phyloP scores from a whole-genome alignment of 1,140 invertebrate genomes.

The Archegozetes longisetosus region DNA sequence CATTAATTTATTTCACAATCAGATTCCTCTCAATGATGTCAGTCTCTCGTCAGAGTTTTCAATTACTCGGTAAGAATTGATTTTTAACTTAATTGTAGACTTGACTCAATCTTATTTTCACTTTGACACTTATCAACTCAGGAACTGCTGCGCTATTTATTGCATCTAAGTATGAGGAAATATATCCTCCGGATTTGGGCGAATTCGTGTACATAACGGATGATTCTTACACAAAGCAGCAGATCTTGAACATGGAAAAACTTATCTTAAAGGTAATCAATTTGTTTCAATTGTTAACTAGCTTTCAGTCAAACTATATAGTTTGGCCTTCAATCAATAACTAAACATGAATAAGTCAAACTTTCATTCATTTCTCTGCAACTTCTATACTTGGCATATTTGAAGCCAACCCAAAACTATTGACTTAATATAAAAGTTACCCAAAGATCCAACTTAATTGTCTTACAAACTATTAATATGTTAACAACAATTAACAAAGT shows the following conservation, averaged over 20 bases:
- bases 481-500: background rate
- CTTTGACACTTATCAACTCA: background rate
- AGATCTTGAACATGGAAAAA: slow-evolving; percentile 70
- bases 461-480: background rate
- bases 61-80: slow-evolving; percentile 14
- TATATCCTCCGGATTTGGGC: slow-evolving; percentile 64
- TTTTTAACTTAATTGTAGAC: background rate
- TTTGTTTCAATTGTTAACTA: too few relatives aligned
- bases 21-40: slow-evolving; percentile 15
- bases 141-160: slow-evolving; percentile 60
- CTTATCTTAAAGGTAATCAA: slow-evolving; percentile 36
- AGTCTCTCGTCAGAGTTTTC: slow-evolving; percentile 10
- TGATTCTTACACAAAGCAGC: slow-evolving; percentile 58
- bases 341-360: too few relatives aligned
- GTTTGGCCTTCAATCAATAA: too few relatives aligned
- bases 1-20: background rate
- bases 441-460: background rate
- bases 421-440: too few relatives aligned
- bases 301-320: too few relatives aligned
- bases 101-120: background rate
- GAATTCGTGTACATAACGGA: slow-evolving; percentile 90
- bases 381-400: too few relatives aligned
- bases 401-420: too few relatives aligned
- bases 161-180: slow-evolving; percentile 90
- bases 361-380: too few relatives aligned